Evolutionary conservation across 2,797 vertebrate species (phyloP).

Genomic region (Chaetophractus vellerosus): DNA sequence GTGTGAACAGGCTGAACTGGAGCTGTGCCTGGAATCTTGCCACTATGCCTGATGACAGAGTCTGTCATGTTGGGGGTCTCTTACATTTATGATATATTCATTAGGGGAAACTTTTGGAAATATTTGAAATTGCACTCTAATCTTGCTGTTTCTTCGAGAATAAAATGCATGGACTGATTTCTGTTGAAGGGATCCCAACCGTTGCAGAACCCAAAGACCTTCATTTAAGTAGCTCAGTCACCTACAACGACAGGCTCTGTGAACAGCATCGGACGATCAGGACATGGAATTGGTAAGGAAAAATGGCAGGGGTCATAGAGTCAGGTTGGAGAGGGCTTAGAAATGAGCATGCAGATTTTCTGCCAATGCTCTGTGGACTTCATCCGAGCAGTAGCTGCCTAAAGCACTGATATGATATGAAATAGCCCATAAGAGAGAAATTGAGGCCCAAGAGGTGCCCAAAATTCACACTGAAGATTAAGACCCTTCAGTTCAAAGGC

Average conservation of each 20-base stretch:
- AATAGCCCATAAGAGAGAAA: not conserved
- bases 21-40: not conserved
- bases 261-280: rapidly evolving
- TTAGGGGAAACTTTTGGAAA: not conserved
- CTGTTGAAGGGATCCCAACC: not conserved
- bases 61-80: not conserved
- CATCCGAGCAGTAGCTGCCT: not conserved
- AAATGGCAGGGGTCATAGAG: rapidly evolving
- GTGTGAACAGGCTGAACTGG: not conserved
- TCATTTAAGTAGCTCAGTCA: not conserved
- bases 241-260: not conserved
- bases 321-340: not conserved
- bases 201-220: not conserved
- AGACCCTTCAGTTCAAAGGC: not conserved
- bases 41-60: not conserved
- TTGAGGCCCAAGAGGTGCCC: not conserved
- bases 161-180: not conserved
- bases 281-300: not conserved
- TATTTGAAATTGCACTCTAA: not conserved
- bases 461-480: not conserved
- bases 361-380: not conserved
- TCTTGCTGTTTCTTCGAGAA: slow-evolving; percentile 45
- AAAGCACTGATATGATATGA: not conserved
- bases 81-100: not conserved
- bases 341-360: not conserved